phyloP scores from a whole-genome alignment of 2,888 invertebrate genomes.

The Trichacis sp. region DNA sequence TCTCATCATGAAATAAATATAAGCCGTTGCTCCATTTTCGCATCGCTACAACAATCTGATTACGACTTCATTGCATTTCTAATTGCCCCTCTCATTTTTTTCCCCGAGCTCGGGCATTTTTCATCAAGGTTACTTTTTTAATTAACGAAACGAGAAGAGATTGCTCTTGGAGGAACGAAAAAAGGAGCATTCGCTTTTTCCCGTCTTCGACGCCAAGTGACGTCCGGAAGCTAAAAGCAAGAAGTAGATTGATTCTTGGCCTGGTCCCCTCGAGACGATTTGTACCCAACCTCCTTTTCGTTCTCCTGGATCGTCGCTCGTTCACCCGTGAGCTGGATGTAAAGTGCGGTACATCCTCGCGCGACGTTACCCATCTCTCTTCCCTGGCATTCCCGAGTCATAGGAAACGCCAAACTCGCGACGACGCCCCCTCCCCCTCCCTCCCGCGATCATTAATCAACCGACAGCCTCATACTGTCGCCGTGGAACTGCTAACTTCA shows the following conservation, averaged over 20 bases:
- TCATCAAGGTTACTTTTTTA: conserved; percentile 11
- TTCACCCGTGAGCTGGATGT: conserved; percentile 57
- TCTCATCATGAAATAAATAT: conserved; percentile 15
- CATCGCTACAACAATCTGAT: too few relatives aligned
- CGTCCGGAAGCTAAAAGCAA: conserved; percentile 46
- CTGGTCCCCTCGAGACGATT: conserved; percentile 59
- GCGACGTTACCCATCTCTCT: conserved; percentile 26
- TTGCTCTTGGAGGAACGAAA: conserved; percentile 7
- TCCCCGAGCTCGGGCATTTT: neutral
- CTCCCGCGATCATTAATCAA: conserved; percentile 62
- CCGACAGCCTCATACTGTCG: conserved; percentile 47
- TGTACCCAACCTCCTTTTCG: conserved; percentile 53
- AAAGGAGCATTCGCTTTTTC: conserved; percentile 20
- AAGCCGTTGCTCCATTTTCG: neutral
- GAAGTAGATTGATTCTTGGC: conserved; percentile 60
- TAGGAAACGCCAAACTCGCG: conserved; percentile 39
- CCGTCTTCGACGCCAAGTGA: conserved; percentile 30
- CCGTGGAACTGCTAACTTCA: conserved; percentile 51
- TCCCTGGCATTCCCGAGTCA: conserved; percentile 42
- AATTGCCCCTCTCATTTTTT: neutral
- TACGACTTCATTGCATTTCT: neutral
- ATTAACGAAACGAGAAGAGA: conserved; percentile 27
- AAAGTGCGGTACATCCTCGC: conserved; percentile 45
- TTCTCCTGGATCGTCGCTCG: conserved; percentile 53
- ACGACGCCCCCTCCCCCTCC: conserved; percentile 56